Base-by-base conservation (phyloP, 2,797 vertebrate genomes). In the Cuculus canorus region DNA sequence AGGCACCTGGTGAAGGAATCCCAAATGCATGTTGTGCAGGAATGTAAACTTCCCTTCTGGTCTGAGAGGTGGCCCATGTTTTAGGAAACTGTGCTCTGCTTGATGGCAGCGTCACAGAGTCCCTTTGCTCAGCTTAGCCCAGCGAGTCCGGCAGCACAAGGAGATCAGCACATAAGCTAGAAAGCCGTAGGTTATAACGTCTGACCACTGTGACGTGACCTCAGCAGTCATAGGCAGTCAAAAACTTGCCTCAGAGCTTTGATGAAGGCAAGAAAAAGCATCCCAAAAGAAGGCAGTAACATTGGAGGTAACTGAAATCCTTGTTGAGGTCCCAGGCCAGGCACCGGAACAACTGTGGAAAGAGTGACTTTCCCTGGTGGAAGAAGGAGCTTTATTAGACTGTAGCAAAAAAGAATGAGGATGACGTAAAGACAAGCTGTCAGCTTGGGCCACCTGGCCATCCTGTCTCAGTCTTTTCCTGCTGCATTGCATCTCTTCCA, bases 361-460 rank as follows among this genome's bases (percentile, higher is more conserved):
- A 56, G 15, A 64, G 13, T 2, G 9, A 27, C 32, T 56, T 64
- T 48, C 37, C 78, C 41, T 8, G 3, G 33, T 17, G 45, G 54
- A 50, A 79, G 22, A 53, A 81, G 48, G 2, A 54, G 7, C 5
- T 69, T 28, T 45, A 19, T 68, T 24, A 16, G 13, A 16, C 4
- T 45, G n/a, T 27, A 78, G 19, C 19, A 81, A 71, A 69, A 56
- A 70, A 66, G 45, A 82, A 53, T 22, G 6, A 13, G 33, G 59
- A 53, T n/a, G 12, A n/a, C 39, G 52, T 13, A 56, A 88, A 54
- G 41, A 24, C 63, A 48, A 19, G 14, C 2, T 45, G 14, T 33
- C 61, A 5, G 7, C 13, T 73, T 57, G 53, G 78, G 81, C 35
- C 64, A 9, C 14, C 54, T 1, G 2, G 13, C 35, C 0, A 0